phyloP scores from a whole-genome alignment of 2,113 vertebrate genomes.

The Centropus bengalensis region DNA sequence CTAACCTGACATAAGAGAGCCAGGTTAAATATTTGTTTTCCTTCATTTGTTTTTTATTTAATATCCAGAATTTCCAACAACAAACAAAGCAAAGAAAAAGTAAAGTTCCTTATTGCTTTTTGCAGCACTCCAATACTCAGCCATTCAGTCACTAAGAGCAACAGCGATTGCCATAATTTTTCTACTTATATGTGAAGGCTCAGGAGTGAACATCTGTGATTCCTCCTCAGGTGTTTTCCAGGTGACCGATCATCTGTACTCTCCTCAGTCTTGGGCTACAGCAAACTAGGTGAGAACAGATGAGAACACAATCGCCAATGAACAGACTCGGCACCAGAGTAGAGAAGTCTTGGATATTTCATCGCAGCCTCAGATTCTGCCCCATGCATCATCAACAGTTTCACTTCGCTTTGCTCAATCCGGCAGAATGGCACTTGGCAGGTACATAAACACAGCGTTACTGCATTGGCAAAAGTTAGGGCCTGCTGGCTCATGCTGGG shows the following conservation, averaged over 20 bases:
- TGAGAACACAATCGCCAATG: neutral
- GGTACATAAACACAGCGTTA: neutral
- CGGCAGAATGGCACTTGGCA: neutral
- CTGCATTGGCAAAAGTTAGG: neutral
- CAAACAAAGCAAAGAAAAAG: neutral
- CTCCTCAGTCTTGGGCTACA: neutral
- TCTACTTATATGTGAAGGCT: neutral
- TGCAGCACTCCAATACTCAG: neutral
- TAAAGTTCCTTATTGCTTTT: neutral
- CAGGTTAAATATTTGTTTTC: neutral
- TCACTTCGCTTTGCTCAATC: neutral
- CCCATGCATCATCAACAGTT: neutral
- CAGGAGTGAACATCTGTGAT: neutral
- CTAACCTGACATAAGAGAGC: neutral
- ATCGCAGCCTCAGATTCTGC: neutral
- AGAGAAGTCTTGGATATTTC: neutral
- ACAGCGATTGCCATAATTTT: neutral
- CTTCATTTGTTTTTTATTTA: constrained; percentile 10
- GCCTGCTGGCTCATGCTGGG: neutral
- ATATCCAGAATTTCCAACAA: constrained; percentile 19
- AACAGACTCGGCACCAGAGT: neutral
- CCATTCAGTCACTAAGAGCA: neutral
- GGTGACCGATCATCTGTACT: neutral
- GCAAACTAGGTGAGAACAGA: neutral
- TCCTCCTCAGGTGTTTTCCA: neutral